phyloP scores from a whole-genome alignment of 1,140 invertebrate species.

The Bicyclus anynana region DNA sequence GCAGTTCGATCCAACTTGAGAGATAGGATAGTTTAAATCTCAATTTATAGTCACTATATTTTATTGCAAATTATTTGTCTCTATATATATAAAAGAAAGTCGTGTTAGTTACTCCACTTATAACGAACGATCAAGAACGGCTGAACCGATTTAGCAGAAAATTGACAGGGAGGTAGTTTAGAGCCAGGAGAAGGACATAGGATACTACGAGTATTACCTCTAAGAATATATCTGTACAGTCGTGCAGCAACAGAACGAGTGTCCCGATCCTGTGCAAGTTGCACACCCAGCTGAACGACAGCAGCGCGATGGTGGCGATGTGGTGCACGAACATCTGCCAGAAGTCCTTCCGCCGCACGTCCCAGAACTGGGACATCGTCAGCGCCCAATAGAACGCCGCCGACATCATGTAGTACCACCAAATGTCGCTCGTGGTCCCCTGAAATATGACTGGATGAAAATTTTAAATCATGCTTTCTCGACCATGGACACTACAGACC shows the following conservation, averaged over 20 bases:
- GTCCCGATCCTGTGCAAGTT: slow-evolving; percentile 96
- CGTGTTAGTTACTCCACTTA: too few species aligned
- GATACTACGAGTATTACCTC: too few species aligned
- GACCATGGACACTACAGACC: background rate
- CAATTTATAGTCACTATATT: too few species aligned
- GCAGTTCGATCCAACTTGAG: too few species aligned
- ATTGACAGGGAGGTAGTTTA: too few species aligned
- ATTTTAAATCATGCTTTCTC: slow-evolving; percentile 3
- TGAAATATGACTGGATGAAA: slow-evolving; percentile 56
- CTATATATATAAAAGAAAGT: too few species aligned
- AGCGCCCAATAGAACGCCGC: slow-evolving; percentile 97
- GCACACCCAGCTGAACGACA: slow-evolving; percentile 95
- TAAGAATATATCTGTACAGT: slow-evolving; percentile 96
- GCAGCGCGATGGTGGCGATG: slow-evolving; percentile 91
- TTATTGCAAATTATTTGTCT: too few species aligned
- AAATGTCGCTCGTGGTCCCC: slow-evolving; percentile 84
- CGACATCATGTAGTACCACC: slow-evolving; percentile 98
- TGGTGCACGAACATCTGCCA: slow-evolving; percentile 99
- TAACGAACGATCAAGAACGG: too few species aligned
- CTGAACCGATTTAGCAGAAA: too few species aligned
- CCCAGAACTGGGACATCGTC: slow-evolving; percentile 94
- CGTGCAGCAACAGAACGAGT: slow-evolving; percentile 94
- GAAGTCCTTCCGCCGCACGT: slow-evolving; percentile 96
- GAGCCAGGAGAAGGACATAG: too few species aligned
- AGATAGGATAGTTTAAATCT: too few species aligned